Evolutionary conservation across 2,797 vertebrate species (phyloP), one percentile per base, ranked within the genome.

Genomic region (Hipposideros larvatus): DNA sequence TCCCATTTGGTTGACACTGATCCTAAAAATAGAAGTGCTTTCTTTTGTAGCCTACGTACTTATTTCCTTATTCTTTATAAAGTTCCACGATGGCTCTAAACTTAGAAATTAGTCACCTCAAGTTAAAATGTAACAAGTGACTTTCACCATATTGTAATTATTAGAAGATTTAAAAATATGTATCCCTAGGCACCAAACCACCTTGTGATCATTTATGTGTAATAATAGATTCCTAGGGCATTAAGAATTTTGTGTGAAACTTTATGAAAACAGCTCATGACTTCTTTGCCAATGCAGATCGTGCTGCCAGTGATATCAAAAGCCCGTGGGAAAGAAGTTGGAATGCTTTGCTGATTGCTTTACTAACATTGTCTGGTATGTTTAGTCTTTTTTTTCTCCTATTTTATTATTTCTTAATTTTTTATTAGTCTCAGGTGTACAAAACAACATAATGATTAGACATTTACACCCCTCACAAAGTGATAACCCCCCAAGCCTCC

Each of bases 201-300:
- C 31, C 34, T 94, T 91, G 70, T 93, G 93, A 57, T 85, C 87
- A 87, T 55, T 96, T 94, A 82, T 66, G 11, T 86, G 31, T 90
- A 91, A 83, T 96, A 87, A 93, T 78, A 94, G 43, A 94, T 78
- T 90, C 63, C 91, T 75, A 57, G 51, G 37, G 57, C 48, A 90
- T 59, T 92, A 93, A 90, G 90, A 94, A 73, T 95, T 96, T 96
- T 95, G 61, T 74, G 26, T 85, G 77, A 90, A 61, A 84, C 94
- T 91, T 70, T 24, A 87, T 91, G 68, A 71, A 84, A 93, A 61
- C n/a, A 90, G 53, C 65, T 71, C 41, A 14, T 87, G 79, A 34
- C 9, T 87, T 82, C 68, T 93, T 95, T 87, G 10, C 70, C 41
- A 87, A 10, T 78, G 16, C 28, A 92, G 28, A 59, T 90, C 78